Percentiles rank a stretch among this genome's conserved stretches.
These are phyloP conservation scores for Oryzias sinensis DNA, from an alignment of 2,797 vertebrate species.

Conservation along the genomic window DNA sequence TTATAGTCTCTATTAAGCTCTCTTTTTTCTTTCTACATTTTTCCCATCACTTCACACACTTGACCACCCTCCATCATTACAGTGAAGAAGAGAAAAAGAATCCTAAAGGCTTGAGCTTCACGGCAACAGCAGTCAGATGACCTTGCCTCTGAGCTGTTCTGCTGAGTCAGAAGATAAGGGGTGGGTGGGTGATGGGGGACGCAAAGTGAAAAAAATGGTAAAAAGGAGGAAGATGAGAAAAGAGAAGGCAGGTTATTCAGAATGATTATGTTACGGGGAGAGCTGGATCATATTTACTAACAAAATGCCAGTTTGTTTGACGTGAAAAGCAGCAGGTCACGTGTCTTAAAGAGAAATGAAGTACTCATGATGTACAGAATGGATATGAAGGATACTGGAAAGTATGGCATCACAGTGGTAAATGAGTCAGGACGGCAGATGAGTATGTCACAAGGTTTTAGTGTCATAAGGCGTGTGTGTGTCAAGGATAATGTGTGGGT, in stretches of 20 bases:
- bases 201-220: slow-evolving; percentile 27
- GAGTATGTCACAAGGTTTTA: slow-evolving; percentile 41
- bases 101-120: slow-evolving; percentile 70
- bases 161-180: slow-evolving; percentile 80
- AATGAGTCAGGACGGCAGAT: slow-evolving; percentile 54
- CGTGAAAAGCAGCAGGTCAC: neutral
- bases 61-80: slow-evolving; percentile 43
- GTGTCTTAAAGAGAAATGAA: neutral
- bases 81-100: slow-evolving; percentile 38
- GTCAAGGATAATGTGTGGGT: slow-evolving; percentile 19
- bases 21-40: slow-evolving; percentile 22
- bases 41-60: slow-evolving; percentile 13
- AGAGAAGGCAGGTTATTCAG: slow-evolving; percentile 27
- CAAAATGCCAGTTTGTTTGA: slow-evolving; percentile 19
- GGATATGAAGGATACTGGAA: slow-evolving; percentile 20
- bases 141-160: slow-evolving; percentile 73
- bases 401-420: slow-evolving; percentile 17
- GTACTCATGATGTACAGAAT: slow-evolving; percentile 4
- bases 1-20: slow-evolving; percentile 66
- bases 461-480: slow-evolving; percentile 27
- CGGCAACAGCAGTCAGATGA: slow-evolving; percentile 79
- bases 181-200: slow-evolving; percentile 45
- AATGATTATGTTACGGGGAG: slow-evolving; percentile 12
- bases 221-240: slow-evolving; percentile 19
- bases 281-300: slow-evolving; percentile 38